Evolutionary conservation across 92 coral and sea anemone genomes (phyloP).

Genomic region (Virgularia gustaviana): DNA sequence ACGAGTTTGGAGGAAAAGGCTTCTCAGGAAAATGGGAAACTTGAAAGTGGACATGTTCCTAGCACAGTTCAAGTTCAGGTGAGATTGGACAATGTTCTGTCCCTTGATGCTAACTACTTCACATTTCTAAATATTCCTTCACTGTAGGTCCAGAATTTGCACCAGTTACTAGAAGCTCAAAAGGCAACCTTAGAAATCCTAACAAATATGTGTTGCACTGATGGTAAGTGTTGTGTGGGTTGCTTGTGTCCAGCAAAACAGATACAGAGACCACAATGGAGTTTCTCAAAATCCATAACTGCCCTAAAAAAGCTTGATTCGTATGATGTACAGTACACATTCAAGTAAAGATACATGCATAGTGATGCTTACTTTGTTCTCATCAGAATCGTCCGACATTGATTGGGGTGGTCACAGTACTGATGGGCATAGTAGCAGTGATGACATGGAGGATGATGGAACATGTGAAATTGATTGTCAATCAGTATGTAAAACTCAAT

Average conservation of each 20-base stretch:
- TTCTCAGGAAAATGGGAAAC: neutral
- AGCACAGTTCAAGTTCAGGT: neutral
- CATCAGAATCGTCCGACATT: neutral
- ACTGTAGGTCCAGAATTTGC: constrained; percentile 64
- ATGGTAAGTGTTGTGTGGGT: constrained; percentile 65
- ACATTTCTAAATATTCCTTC: neutral
- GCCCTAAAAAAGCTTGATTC: too few relatives aligned
- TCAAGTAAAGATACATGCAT: neutral
- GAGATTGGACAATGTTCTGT: neutral
- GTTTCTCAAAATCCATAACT: too few relatives aligned
- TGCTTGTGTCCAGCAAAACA: too few relatives aligned
- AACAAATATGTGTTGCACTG: constrained; percentile 93
- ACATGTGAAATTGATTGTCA: too few relatives aligned
- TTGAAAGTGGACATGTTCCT: constrained; percentile 4
- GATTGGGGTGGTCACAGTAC: constrained; percentile 23
- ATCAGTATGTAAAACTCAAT: too few relatives aligned
- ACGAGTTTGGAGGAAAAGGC: too few relatives aligned
- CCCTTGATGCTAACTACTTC: neutral
- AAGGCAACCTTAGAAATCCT: constrained; percentile 88
- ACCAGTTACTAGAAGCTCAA: constrained; percentile 75
- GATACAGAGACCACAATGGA: too few relatives aligned
- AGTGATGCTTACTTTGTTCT: neutral
- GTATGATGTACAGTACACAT: neutral
- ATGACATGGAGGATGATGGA: constrained; percentile 18
- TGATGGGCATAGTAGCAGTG: constrained; percentile 10